Percentiles rank a stretch among this genome's conserved stretches.
These are phyloP conservation scores for Crenuchus spilurus DNA, from an alignment of 2,797 vertebrate species.

Conservation along the genomic window DNA sequence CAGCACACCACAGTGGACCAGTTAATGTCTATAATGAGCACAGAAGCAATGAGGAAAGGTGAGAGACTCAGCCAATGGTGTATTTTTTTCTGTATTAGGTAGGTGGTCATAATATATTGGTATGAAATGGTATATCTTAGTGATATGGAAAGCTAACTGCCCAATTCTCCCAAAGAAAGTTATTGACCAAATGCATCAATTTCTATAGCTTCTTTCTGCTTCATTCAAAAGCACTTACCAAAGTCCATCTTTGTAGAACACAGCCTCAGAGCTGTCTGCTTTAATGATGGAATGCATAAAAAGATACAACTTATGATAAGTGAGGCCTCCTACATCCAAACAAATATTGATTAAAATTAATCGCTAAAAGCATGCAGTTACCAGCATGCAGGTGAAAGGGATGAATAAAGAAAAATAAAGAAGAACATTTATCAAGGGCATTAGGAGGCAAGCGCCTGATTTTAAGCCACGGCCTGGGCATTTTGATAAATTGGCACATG, in stretches of 20 bases:
- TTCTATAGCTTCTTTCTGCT: no score
- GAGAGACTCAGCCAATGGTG: no score
- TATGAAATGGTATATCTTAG: no score
- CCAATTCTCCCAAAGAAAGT: not conserved
- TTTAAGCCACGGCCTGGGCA: constrained; percentile 70
- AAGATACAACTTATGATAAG: constrained; percentile 37
- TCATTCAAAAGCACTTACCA: not conserved
- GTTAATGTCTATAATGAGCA: no score
- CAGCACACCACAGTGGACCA: no score
- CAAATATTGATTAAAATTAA: constrained; percentile 50
- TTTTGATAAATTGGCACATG: constrained; percentile 77
- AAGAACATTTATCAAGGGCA: constrained; percentile 77
- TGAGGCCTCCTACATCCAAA: constrained; percentile 33
- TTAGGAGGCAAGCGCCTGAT: constrained; percentile 74
- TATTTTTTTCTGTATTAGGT: no score
- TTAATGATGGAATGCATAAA: constrained; percentile 32
- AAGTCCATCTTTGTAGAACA: constrained; percentile 3
- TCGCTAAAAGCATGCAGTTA: constrained; percentile 42
- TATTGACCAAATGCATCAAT: no score
- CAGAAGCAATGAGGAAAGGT: no score
- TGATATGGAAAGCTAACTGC: no score
- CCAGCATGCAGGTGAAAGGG: constrained; percentile 56
- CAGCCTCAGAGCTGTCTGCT: constrained; percentile 7
- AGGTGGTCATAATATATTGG: no score
- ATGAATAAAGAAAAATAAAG: constrained; percentile 77